Evolutionary conservation across 2,888 invertebrate genomes (phyloP), one percentile per base, ranked within the genome.

Genomic region (Agrochola lychnidis): DNA sequence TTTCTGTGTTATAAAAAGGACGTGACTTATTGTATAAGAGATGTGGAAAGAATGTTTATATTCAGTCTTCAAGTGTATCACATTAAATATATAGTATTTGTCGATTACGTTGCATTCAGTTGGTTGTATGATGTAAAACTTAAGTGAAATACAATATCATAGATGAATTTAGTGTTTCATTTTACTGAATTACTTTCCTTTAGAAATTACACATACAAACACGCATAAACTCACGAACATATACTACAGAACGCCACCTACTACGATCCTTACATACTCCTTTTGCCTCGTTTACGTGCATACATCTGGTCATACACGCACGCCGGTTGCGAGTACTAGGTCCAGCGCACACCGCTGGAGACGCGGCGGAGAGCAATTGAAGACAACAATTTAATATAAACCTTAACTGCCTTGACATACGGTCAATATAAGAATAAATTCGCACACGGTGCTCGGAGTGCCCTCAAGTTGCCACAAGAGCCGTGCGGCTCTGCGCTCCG

Each of bases 71-170:
- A 53, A 66, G n/a, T 81, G 61, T 80, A 84, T 63, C 53, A 83
- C 80, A 71, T 61, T 78, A 70, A 70, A 67, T 78, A 80, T 78
- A 79, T 83, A 82, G 79, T 79, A 79, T 63, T 70, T 56, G 81
- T 73, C 69, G 76, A 62, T 64, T 74, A 40, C 0, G 57, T 79
- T 77, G 64, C 62, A 51, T 79, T 76, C 80, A 70, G 70, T 75
- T 74, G 81, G 84, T 87, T 88, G 87, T 88, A 86, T 81, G 89
- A 86, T 90, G 89, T 91, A 91, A 87, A 80, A 80, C 84, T 77
- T 91, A 92, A 93, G 90, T 88, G 90, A 92, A 93, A 87, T 92
- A 92, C 92, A 92, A 90, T 85, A 92, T 90, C 89, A 92, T 92
- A 92, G 92, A 90, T 84, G 85, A 87, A 6, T 36, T 0, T 0